Conservation (phyloP, 35 echinoderm and acorn worm genomes). For the Heliocidaris erythrogramma region DNA sequence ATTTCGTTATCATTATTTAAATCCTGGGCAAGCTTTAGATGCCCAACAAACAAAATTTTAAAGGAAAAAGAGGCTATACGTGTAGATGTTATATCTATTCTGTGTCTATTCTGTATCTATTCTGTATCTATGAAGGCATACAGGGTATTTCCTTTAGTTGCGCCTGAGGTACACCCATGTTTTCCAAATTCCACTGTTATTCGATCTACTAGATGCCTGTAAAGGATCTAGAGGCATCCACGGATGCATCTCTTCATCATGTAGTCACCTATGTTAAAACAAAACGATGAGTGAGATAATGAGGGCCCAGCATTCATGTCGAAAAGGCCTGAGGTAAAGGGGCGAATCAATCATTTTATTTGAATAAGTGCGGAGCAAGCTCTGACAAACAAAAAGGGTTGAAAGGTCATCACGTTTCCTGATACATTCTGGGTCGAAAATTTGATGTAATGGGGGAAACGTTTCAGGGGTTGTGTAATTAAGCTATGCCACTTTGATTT, state of each 20-base stretch:
- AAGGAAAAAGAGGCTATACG: not conserved
- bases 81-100: not conserved
- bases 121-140: not conserved
- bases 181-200: not conserved
- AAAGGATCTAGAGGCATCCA: not conserved
- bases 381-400: no score
- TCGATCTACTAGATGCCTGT: not conserved
- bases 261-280: not conserved
- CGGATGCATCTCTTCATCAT: not conserved
- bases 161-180: not conserved
- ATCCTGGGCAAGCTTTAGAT: no score
- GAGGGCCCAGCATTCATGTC: not conserved
- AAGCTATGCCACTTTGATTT: no score
- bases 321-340: not conserved
- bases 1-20: no score
- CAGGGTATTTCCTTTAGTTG: not conserved
- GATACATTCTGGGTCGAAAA: no score
- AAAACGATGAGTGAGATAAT: not conserved
- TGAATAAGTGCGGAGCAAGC: no score
- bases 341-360: no score
- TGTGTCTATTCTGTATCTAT: not conserved
- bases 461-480: no score
- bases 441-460: no score
- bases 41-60: not conserved
- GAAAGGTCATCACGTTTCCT: no score